Evolutionary conservation across 2,797 vertebrate genomes (phyloP).

Genomic region (Scomberomorus guttatus): DNA sequence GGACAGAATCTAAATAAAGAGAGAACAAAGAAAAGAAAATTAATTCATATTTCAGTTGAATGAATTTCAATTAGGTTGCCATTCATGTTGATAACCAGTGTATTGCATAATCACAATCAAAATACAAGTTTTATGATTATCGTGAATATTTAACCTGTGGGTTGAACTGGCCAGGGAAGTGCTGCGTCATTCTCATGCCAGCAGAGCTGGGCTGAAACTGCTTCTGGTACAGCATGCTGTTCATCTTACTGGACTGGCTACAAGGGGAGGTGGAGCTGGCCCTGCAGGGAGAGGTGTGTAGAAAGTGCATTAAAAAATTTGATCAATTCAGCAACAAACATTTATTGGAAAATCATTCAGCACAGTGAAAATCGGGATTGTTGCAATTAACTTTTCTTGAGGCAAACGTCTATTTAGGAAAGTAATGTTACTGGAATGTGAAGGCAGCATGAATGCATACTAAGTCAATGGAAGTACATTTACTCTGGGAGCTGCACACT

Average conservation of each 20-base stretch:
- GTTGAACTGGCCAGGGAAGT: slow-evolving; percentile 96
- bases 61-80: neutral
- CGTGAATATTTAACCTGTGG: slow-evolving; percentile 88
- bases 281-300: slow-evolving; percentile 74
- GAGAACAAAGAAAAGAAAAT: neutral
- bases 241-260: slow-evolving; percentile 98
- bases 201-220: slow-evolving; percentile 93
- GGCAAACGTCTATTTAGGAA: too few relatives aligned
- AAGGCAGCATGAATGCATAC: too few relatives aligned
- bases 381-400: too few relatives aligned
- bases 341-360: too few relatives aligned
- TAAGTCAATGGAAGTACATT: too few relatives aligned
- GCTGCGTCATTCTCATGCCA: slow-evolving; percentile 93
- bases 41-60: neutral
- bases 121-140: neutral
- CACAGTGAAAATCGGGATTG: too few relatives aligned
- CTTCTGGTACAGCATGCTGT: slow-evolving; percentile 98
- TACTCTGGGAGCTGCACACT: too few relatives aligned
- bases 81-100: neutral
- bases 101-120: neutral
- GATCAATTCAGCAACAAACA: neutral
- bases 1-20: slow-evolving; percentile 90
- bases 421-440: too few relatives aligned
- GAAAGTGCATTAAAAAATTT: neutral
- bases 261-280: slow-evolving; percentile 98